Evolutionary conservation across 2,888 invertebrate species (phyloP).

Genomic region (Galerucella calmariensis): DNA sequence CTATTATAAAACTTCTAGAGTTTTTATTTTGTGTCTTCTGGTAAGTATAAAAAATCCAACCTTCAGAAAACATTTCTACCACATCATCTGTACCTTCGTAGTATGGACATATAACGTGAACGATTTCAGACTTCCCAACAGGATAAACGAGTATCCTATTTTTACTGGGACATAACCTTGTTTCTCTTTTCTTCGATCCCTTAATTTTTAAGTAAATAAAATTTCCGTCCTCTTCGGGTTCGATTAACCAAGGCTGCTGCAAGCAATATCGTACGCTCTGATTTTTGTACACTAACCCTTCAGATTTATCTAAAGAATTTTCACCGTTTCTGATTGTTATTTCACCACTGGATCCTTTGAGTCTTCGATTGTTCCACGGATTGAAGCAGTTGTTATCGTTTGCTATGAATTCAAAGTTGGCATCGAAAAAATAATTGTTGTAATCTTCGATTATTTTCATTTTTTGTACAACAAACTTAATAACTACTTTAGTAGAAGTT

Average conservation of each 20-base stretch:
- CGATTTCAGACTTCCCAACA: conserved; percentile 72
- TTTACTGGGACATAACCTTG: conserved; percentile 71
- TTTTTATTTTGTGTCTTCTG: conserved; percentile 65
- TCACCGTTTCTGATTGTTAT: conserved; percentile 75
- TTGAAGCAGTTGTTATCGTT: conserved; percentile 73
- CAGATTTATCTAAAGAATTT: conserved; percentile 59
- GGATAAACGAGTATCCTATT: conserved; percentile 80
- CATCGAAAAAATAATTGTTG: conserved; percentile 82
- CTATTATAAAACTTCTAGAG: conserved; percentile 78
- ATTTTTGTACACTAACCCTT: conserved; percentile 67
- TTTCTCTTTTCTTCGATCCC: conserved; percentile 68
- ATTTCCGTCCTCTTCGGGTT: conserved; percentile 78
- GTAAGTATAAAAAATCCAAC: conserved; percentile 63
- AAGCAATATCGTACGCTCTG: conserved; percentile 69
- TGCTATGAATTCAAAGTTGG: conserved; percentile 75
- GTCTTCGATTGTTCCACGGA: conserved; percentile 73
- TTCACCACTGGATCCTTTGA: conserved; percentile 80
- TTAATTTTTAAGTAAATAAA: conserved; percentile 79
- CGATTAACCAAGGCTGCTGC: conserved; percentile 82
- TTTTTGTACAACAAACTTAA: conserved; percentile 78
- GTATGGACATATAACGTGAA: conserved; percentile 76
- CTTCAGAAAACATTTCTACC: conserved; percentile 79
- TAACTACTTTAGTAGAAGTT: conserved; percentile 76
- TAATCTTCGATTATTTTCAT: conserved; percentile 88
- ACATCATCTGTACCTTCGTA: conserved; percentile 62